Conservation (phyloP, 30 jellyfish, hydroid and myxozoan species). For the Pelagia noctiluca region DNA sequence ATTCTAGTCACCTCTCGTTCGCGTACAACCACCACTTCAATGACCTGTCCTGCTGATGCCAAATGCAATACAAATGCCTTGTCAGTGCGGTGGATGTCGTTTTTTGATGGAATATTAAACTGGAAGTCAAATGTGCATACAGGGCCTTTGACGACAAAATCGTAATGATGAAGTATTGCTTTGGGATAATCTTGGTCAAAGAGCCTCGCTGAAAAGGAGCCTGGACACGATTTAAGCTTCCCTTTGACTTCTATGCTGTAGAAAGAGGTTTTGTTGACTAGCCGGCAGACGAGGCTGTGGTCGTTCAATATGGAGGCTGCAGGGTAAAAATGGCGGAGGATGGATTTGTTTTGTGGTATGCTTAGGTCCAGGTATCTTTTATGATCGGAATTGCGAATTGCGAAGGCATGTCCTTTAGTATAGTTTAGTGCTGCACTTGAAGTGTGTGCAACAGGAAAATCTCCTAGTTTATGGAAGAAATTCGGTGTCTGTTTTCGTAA, state of each 20-base stretch:
- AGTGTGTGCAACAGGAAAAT: not conserved
- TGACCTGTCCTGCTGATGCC: conserved; percentile 24
- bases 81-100: conserved; percentile 5
- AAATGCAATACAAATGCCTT: conserved; percentile 45
- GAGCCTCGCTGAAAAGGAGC: conserved; percentile 48
- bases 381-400: not conserved
- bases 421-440: not conserved
- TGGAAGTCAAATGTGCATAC: conserved; percentile 34
- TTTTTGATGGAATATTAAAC: conserved; percentile 49
- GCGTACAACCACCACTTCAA: conserved; percentile 40
- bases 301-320: conserved; percentile 11
- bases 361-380: conserved; percentile 4
- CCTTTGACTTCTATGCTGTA: conserved; percentile 45
- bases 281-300: conserved; percentile 25
- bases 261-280: conserved; percentile 34
- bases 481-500: conserved; percentile 3
- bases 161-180: conserved; percentile 15
- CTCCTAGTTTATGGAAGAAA: conserved; percentile 6
- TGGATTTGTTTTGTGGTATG: conserved; percentile 31
- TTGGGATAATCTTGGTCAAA: conserved; percentile 39
- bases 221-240: conserved; percentile 57
- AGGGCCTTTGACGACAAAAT: conserved; percentile 38
- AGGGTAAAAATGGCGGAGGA: conserved; percentile 40
- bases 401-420: not conserved
- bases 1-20: conserved; percentile 42